Percentiles rank a stretch among this genome's conserved stretches.
Evolutionary conservation across 2,797 vertebrate species (phyloP).

Genomic region (Galago senegalensis): DNA sequence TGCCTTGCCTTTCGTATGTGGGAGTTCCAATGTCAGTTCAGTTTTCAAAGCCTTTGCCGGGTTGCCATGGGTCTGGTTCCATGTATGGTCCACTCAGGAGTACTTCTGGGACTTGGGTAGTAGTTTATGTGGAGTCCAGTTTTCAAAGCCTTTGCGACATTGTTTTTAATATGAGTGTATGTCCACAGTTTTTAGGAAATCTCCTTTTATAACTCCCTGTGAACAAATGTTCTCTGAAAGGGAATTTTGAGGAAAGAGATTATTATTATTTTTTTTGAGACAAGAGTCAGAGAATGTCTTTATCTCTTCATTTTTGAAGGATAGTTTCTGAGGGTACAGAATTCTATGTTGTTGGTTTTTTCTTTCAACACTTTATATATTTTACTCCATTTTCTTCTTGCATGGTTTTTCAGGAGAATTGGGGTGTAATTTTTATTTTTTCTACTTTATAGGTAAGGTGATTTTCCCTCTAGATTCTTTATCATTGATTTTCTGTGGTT

Average conservation of each 20-base stretch:
- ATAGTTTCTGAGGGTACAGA: not conserved
- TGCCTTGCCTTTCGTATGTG: not conserved
- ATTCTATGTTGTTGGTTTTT: not conserved
- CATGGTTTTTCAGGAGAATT: not conserved
- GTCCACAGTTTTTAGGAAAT: not conserved
- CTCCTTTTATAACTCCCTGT: not conserved
- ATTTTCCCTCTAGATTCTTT: not conserved
- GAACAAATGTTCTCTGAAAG: too few relatives aligned
- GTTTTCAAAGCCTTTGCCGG: slow-evolving; percentile 9
- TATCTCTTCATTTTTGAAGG: not conserved
- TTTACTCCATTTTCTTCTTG: not conserved
- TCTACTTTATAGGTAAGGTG: not conserved
- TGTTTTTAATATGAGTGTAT: not conserved
- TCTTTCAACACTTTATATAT: not conserved
- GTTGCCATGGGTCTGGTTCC: not conserved
- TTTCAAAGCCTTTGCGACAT: not conserved
- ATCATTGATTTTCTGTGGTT: not conserved
- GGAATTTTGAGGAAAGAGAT: too few relatives aligned
- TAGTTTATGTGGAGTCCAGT: not conserved
- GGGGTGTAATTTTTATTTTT: not conserved
- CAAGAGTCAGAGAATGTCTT: not conserved
- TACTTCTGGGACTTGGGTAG: slow-evolving; percentile 1
- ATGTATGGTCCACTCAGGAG: not conserved
- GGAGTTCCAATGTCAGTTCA: not conserved
- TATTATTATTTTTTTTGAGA: too few relatives aligned